These are phyloP conservation scores for Ahaetulla prasina DNA, from an alignment of 2,113 vertebrate species.

Conservation along the genomic window DNA sequence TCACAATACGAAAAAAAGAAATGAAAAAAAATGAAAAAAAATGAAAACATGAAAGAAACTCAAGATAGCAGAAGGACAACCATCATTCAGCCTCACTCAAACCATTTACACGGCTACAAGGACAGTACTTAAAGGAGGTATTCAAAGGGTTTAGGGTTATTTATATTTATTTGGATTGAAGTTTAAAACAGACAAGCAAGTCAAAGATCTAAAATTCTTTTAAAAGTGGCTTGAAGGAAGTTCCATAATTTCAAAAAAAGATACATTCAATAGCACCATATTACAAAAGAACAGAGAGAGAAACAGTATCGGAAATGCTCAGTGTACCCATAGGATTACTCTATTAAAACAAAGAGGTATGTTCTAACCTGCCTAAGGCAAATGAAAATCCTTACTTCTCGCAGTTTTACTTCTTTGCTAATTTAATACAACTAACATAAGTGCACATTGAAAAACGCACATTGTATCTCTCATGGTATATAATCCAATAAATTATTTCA, in stretches of 20 bases:
- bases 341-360: not conserved
- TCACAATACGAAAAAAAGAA: not conserved
- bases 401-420: conserved; percentile 41
- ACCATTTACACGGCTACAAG: not conserved
- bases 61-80: not conserved
- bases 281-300: conserved; percentile 25
- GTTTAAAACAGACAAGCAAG: not conserved
- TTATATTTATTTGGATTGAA: not conserved
- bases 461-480: conserved; percentile 16
- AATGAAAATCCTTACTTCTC: not conserved
- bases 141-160: not conserved
- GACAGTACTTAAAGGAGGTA: conserved; percentile 3
- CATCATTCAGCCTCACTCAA: not conserved
- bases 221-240: conserved; percentile 20
- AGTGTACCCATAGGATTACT: not conserved
- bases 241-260: conserved; percentile 30
- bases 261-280: conserved; percentile 38
- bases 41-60: not conserved
- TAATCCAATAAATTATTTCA: not conserved
- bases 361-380: not conserved
- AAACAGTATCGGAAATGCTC: conserved; percentile 24
- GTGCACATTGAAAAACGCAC: conserved; percentile 11
- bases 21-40: not conserved
- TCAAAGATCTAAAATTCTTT: not conserved
- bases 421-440: conserved; percentile 31